A percentile compares a stretch with the other conserved stretches of the same genome.
These are phyloP conservation scores for Paracentrotus lividus DNA, from an alignment of 53 echinoderm and acorn worm genomes.

Conservation along the genomic window DNA sequence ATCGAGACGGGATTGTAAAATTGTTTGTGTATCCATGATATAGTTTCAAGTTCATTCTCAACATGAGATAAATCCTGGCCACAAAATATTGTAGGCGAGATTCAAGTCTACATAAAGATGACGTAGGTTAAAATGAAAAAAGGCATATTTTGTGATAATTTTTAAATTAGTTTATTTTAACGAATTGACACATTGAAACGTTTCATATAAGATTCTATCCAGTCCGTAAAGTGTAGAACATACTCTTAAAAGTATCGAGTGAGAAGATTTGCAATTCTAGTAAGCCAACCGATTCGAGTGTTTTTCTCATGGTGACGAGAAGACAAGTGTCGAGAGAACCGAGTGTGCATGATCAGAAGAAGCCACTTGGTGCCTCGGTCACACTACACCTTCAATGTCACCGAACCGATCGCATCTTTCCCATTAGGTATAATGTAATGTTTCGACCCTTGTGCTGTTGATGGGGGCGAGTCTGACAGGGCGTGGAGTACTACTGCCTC, in stretches of 20 bases:
- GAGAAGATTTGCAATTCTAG: neutral
- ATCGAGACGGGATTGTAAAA: too few species aligned
- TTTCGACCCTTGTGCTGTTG: too few species aligned
- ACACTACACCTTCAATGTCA: too few species aligned
- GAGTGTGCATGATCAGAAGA: neutral
- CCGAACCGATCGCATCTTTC: too few species aligned
- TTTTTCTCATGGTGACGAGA: conserved; percentile 24
- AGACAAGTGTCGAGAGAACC: neutral
- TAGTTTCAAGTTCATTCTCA: too few species aligned
- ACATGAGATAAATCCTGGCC: too few species aligned
- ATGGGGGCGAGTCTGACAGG: neutral
- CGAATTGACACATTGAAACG: neutral
- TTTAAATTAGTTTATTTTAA: neutral
- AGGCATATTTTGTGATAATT: neutral
- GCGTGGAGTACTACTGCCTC: conserved; percentile 9
- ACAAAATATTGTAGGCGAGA: too few species aligned
- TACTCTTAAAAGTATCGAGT: neutral
- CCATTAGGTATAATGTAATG: too few species aligned
- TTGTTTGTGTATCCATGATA: too few species aligned
- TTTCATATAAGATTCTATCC: neutral
- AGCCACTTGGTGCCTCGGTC: too few species aligned
- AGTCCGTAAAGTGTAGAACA: neutral
- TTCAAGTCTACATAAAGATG: too few species aligned
- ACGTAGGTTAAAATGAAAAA: neutral
- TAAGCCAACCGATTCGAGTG: neutral